Evolutionary conservation across 1,140 invertebrate genomes (phyloP), one percentile per base, ranked within the genome.

Genomic region (Drosophila pruinosa): DNA sequence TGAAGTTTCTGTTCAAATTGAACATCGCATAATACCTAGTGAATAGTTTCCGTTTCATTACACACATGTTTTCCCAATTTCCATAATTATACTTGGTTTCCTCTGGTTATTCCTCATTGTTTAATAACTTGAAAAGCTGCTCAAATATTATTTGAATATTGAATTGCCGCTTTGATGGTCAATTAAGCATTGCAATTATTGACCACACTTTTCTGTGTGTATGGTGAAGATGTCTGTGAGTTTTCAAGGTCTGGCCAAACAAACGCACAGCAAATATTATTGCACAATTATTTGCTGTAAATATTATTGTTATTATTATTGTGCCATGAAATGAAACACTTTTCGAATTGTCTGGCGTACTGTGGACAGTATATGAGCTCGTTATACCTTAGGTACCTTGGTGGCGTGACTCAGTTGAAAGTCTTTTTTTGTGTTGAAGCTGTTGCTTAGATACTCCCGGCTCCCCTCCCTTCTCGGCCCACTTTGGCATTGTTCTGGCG

Each of bases 261-360:
- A 61, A 45, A 48, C 26, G 41, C 14, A 21, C 5, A 5, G 7
- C 54, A 62, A 81, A 81, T 82, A 81, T 68, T 54, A 24, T 26
- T 78, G 77, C 36, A 75, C 71, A 82, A 75, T 78, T 80, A 70
- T 86, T 80, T 76, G 62, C 56, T 31, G 74, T 74, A 70, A 74
- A 74, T 81, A 77, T 82, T 82, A 47, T 47, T 43, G 2, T 45
- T 45, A 26, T 47, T 26, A 47, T 47, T 24, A 50, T 71, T 52
- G 36, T 53, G 70, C 59, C 74, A 47, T 85, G 52, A 76, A 69
- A 76, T 73, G 65, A 65, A 77, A 77, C 61, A 63, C 63, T 56
- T 53, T 59, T 38, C 19, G 24, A 12, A 14, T 31, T 17, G 19
- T 48, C n/a, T n/a, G n/a, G n/a, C n/a, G n/a, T n/a, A n/a, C n/a